Base-by-base conservation (phyloP, 2,888 invertebrate species). In the Acleris emargana region DNA sequence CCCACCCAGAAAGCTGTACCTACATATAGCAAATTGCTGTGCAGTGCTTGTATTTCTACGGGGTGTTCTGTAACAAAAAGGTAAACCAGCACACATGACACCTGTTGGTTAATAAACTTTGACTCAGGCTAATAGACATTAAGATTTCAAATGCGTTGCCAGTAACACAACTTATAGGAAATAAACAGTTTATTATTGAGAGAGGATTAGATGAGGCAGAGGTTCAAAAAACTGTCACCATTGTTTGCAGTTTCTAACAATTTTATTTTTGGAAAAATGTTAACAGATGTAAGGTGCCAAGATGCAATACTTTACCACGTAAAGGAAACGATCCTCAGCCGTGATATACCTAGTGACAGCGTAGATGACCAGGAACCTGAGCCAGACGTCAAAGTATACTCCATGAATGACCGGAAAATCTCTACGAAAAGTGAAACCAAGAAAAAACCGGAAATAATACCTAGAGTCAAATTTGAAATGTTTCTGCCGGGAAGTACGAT, bases 261-360 rank as follows among this genome's bases (percentile, higher is more conserved):
- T 0, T 6, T n/a, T 5, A 5, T 45, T 17, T 7, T 16, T 5
- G 45, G 5, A 45, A 45, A 7, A 45, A 6, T 17, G 16, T 45
- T 28, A 20, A 20, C 64, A 91, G 91, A 90, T 70, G 68, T 83
- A 47, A 81, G 90, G 59, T 88, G 89, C 57, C 90, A 89, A 79
- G 90, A 90, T 63, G 77, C 84, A 49, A 76, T 81, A 54, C 64
- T 91, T 4, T 75, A 76, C 32, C 68, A 79, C 1, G 82, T 91
- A 2, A 79, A 78, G 68, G 77, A 88, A 67, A 63, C 68, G 0
- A 80, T 84, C 54, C 68, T 89, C 7, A 78, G 76, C n/a, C 64
- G 68, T 9, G 69, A 54, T 5, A 5, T 67, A 17, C 16, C 68
- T 0, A 62, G 68, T 32, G 68, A 72, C 42, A 17, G 38, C 13